A percentile compares a stretch with the other conserved stretches of the same genome.
Conservation (phyloP, 1,140 invertebrate species). For the Melitaea cinxia region DNA sequence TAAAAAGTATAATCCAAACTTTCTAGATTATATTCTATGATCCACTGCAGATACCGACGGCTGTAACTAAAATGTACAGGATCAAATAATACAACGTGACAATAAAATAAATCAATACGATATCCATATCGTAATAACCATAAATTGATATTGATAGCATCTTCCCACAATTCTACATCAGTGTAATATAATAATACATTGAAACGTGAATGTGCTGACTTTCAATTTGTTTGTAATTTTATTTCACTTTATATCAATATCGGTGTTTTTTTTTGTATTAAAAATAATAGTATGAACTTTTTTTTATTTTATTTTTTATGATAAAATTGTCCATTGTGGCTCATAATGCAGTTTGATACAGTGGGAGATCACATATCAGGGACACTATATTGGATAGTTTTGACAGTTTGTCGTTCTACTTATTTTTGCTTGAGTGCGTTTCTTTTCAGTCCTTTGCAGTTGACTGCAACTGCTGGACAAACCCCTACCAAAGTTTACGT, state of each 20-base stretch:
- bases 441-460: too few species aligned
- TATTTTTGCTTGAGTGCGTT: too few species aligned
- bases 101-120: conserved; percentile 40
- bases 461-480: too few species aligned
- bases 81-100: conserved; percentile 27
- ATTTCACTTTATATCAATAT: neutral
- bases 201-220: conserved; percentile 4
- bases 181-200: conserved; percentile 12
- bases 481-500: too few species aligned
- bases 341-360: too few species aligned
- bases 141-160: conserved; percentile 38
- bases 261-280: neutral
- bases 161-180: conserved; percentile 31
- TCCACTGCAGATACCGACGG: neutral
- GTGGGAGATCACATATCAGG: too few species aligned
- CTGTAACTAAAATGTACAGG: neutral
- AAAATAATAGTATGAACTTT: neutral
- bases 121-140: conserved; percentile 38
- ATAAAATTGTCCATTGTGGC: too few species aligned
- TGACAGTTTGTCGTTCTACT: too few species aligned
- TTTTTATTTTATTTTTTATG: too few species aligned
- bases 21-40: neutral
- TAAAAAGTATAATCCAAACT: too few species aligned
- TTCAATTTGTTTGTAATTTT: neutral
- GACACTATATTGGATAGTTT: too few species aligned